Evolutionary conservation across 2,113 vertebrate species (phyloP).

Genomic region (Sprattus sprattus): DNA sequence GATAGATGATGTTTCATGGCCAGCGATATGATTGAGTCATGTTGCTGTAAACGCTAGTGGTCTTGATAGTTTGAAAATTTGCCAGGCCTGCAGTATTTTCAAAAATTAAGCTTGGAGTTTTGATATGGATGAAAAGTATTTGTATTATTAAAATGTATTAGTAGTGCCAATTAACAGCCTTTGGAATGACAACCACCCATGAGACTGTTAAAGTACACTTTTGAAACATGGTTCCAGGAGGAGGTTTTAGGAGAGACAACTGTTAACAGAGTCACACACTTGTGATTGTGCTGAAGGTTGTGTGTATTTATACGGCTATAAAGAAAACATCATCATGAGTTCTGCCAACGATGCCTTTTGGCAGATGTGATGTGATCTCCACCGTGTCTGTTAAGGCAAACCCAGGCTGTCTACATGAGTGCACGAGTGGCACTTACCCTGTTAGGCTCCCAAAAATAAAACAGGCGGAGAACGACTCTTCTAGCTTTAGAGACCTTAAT

Average conservation of each 20-base stretch:
- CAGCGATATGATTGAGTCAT: background rate
- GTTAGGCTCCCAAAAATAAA: background rate
- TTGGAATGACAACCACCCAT: background rate
- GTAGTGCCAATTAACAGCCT: no score
- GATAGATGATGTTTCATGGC: background rate
- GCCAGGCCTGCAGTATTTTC: no score
- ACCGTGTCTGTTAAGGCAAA: no score
- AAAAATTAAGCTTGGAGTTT: no score
- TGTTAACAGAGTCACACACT: background rate
- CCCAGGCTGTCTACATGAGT: background rate
- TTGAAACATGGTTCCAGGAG: background rate
- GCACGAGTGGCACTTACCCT: background rate
- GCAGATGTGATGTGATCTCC: background rate
- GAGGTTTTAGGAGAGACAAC: background rate
- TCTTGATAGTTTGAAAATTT: background rate
- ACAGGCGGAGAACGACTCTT: background rate
- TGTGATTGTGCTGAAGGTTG: background rate
- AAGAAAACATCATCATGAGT: background rate
- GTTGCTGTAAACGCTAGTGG: background rate
- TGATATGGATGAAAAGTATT: no score
- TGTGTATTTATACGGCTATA: background rate
- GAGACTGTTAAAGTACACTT: background rate
- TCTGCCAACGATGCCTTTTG: background rate
- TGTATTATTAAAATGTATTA: no score
- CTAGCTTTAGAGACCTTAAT: background rate